Percentiles rank a stretch among this genome's conserved stretches.
Evolutionary conservation across 2,888 invertebrate genomes (phyloP).

Genomic region (Coremacera marginata): DNA sequence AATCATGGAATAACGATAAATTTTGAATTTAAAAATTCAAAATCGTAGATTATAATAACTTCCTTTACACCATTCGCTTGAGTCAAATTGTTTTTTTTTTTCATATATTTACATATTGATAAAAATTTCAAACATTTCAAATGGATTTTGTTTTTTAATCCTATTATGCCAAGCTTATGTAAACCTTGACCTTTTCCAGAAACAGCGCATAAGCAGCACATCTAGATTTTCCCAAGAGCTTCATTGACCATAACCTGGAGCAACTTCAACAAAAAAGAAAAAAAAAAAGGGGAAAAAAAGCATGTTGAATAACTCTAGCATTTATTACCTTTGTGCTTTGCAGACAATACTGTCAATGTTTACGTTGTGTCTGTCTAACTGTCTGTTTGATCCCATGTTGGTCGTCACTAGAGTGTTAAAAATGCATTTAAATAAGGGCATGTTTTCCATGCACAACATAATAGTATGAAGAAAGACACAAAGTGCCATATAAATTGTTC

Average conservation of each 20-base stretch:
- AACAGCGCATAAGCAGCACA: not conserved
- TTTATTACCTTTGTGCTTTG: not conserved
- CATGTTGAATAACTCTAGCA: not conserved
- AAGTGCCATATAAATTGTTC: not conserved
- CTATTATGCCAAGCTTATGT: too few species aligned
- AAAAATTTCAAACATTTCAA: too few species aligned
- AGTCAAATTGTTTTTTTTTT: too few species aligned
- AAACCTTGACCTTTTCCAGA: not conserved
- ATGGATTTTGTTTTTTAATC: too few species aligned
- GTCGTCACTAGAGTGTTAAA: not conserved
- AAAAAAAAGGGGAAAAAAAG: not conserved
- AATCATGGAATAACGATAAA: too few species aligned
- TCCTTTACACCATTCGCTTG: too few species aligned
- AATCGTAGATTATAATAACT: too few species aligned
- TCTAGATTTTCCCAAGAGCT: not conserved
- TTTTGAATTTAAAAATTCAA: too few species aligned
- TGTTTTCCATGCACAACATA: not conserved
- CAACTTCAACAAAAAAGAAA: not conserved
- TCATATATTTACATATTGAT: too few species aligned
- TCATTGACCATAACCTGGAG: too few species aligned
- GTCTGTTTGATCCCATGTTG: not conserved
- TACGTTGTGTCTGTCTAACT: too few species aligned
- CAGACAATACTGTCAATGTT: too few species aligned
- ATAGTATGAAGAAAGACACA: not conserved
- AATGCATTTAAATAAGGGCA: conserved; percentile 21